Evolutionary conservation across 2,888 invertebrate genomes (phyloP), one percentile per base, ranked within the genome.

Genomic region (Antitype chi): DNA sequence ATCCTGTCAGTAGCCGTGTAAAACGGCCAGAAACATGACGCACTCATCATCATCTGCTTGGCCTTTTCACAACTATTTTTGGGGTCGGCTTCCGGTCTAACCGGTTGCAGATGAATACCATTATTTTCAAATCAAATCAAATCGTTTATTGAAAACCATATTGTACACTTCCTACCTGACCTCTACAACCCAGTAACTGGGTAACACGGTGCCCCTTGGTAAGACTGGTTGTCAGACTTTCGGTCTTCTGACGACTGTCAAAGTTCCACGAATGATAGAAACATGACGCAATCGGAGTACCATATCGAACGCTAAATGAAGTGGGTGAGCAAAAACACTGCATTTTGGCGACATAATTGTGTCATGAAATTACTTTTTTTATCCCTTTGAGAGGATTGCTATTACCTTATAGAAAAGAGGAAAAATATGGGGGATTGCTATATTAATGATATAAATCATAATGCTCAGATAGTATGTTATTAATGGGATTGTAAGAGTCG

Each of bases 381-480:
- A 60, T 63, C 20, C 43, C 55, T 38, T n/a, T 47, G 15, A 23
- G 28, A 68, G 1, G 47, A 28, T 32, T 25, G n/a, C 23, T 57
- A 57, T 64, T 52, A 52, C n/a, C 32, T 47, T 52, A 63, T 23
- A 32, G 17, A 57, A 53, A 74, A 17, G 6, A 55, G 72, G 60
- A 75, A 76, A 68, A 78, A 74, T 67, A 60, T 77, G 53, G 62
- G 52, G 17, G 57, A 28, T 47, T 47, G 38, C 32, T 73, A 25
- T 71, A 60, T 63, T 78, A 75, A 69, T 74, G 60, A 52, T 57
- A 76, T 62, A 68, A 78, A 80, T 80, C 28, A 73, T 77, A 73
- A 77, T 74, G 47, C 38, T 55, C 13, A 75, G 76, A 80, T 80
- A 77, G n/a, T 49, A 32, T 53, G 67, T 82, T 73, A 85, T 82